phyloP scores from a whole-genome alignment of 2,113 vertebrate genomes.

The Lepisosteus oculatus region DNA sequence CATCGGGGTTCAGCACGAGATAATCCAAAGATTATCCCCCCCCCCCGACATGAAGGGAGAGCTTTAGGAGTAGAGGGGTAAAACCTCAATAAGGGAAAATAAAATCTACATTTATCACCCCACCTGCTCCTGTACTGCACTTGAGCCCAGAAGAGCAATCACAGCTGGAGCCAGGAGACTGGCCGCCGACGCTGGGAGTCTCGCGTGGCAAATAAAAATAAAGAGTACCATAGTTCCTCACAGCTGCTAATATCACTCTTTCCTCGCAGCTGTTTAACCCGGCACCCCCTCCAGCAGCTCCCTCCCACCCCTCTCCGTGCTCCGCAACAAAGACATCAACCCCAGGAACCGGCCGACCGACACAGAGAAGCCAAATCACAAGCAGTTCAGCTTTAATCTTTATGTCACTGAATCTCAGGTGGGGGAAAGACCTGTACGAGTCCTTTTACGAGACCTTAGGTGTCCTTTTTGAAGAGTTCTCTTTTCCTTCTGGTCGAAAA shows the following conservation, averaged over 20 bases:
- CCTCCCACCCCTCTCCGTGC: background rate
- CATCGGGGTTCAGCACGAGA: too few relatives aligned
- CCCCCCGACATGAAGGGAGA: too few relatives aligned
- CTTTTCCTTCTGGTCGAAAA: constrained; percentile 18
- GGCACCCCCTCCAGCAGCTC: background rate
- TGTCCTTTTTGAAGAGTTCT: background rate
- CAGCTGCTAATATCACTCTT: background rate
- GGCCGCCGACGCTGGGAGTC: background rate
- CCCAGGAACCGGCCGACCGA: background rate
- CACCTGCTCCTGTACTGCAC: too few relatives aligned
- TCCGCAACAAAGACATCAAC: constrained; percentile 3
- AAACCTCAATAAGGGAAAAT: too few relatives aligned
- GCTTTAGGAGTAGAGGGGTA: too few relatives aligned
- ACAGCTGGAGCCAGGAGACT: background rate
- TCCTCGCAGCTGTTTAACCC: constrained; percentile 1
- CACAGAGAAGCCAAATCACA: background rate
- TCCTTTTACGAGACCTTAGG: too few relatives aligned
- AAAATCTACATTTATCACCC: too few relatives aligned
- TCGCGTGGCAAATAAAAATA: background rate
- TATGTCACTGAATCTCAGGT: background rate
- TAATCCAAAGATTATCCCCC: too few relatives aligned
- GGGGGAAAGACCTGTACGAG: constrained; percentile 41
- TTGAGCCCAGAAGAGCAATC: background rate
- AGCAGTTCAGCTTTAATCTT: background rate
- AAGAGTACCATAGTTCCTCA: constrained; percentile 9